Evolutionary conservation across 2,888 invertebrate genomes (phyloP), one percentile per base, ranked within the genome.

Genomic region (Hartigia nigra): DNA sequence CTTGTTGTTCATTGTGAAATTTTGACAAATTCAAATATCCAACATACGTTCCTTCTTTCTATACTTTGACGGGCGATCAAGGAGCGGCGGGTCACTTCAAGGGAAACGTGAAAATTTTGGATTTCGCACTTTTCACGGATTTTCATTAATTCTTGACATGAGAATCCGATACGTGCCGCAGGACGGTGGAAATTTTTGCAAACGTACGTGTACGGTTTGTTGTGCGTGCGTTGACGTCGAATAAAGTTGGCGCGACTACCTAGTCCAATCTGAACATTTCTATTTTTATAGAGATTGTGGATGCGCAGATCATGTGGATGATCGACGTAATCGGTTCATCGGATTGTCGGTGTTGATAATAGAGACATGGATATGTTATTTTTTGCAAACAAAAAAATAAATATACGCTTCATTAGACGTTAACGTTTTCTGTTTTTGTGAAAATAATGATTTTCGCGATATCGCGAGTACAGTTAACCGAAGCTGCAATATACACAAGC

Each of bases 81-180:
- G 5, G 23, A 14, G 23, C 5, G 72, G 23, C 5, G 72, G 3
- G 31, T 31, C 35, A 12, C 23, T 5, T 23, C 31, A 1, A 72
- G 72, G 72, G 31, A 23, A 31, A 72, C 12, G 31, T 23, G 72
- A 31, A 31, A 31, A 31, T 12, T 9, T 32, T 12, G 9, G 9
- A 12, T 31, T 31, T 32, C 31, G 72, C 31, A 4, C 9, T 31
- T 72, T 35, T 1, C 55, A 35, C 31, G 35, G n/a, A 12, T 77
- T 76, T 76, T 78, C 75, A 80, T 75, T 79, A 79, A 74, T 76
- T 76, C 37, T 76, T 83, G 84, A 81, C 78, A 89, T 89, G 89
- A 88, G 89, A 84, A 89, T 89, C 80, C 88, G 89, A 85, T 89
- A 89, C 84, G 89, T 89, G 74, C 81, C 86, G 31, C 88, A 87